Base-by-base conservation (phyloP, 2,797 vertebrate species). In the Coilia nasus region DNA sequence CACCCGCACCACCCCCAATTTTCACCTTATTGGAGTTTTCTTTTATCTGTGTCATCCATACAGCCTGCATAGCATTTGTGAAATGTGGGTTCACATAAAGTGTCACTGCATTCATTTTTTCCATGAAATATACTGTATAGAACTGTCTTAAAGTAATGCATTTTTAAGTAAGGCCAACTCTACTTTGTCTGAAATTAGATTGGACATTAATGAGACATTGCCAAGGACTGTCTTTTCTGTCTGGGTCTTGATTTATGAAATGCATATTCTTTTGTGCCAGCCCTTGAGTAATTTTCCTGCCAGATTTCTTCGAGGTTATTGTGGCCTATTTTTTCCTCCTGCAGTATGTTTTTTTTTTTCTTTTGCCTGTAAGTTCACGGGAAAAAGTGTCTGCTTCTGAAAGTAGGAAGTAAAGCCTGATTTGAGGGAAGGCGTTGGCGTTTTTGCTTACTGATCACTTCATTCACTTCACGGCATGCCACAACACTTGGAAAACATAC, bases 211-310 rank as follows among this genome's bases (percentile, higher is more conserved):
- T 10, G 12, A 67, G 62, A 28, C 23, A 28, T 75, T 75, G 28
- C 28, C 67, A 75, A 75, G 67, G 67, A 31, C 14, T 75, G 67
- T 75, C 67, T 75, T 31, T 75, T 31, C 28, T 75, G 67, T 75
- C 31, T 6, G 12, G 10, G 21, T 64, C n/a, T 64, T 60, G 57
- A 60, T 23, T 25, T 31, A 35, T 31, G 19, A 19, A 35, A 14
- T 67, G 64, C 31, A 17, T 35, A 28, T 64, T 64, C 25, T 41
- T 17, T 75, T 75, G 67, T 75, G 67, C 31, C 28, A 35, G 67
- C 67, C 15, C 15, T 28, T 67, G 12, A 35, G 23, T 75, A 75
- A 75, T 75, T 75, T 75, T 75, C 67, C 67, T 35, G 28, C 28
- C 28, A 75, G 17, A 75, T 75, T 35, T 35, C 14, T 75, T 75